Base-by-base conservation (phyloP, 2,888 invertebrate species). In the Geophilus truncorum region DNA sequence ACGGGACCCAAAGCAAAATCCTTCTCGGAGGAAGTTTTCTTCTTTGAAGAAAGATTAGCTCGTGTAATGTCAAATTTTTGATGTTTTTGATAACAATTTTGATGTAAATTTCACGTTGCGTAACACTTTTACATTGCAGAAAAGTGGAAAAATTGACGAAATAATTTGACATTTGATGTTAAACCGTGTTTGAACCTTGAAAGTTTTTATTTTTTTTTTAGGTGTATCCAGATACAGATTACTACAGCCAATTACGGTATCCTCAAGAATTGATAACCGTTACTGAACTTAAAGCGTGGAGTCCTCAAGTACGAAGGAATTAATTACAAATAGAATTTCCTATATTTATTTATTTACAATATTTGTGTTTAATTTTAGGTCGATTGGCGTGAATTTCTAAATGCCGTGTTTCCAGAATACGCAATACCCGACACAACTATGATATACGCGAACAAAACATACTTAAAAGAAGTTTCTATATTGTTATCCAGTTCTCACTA, bases 31-130 rank as follows among this genome's bases (percentile, higher is more conserved):
- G 89, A 90, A 83, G 88, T 90, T 82, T 90, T 89, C 83, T 87
- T 87, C 82, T 90, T 89, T 84, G 90, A 90, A 84, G 89, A 88
- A 84, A 85, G 90, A 32, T 87, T 90, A 10, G 90, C 90, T 0
- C 89, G 90, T 85, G 81, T 81, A 30, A n/a, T n/a, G n/a, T n/a
- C n/a, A n/a, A n/a, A n/a, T n/a, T n/a, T n/a, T n/a, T n/a, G n/a
- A n/a, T n/a, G n/a, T n/a, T n/a, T n/a, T n/a, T n/a, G n/a, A n/a
- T n/a, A n/a, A n/a, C n/a, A n/a, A n/a, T n/a, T n/a, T n/a, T n/a
- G n/a, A n/a, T n/a, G n/a, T n/a, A n/a, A n/a, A n/a, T n/a, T n/a
- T n/a, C n/a, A n/a, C n/a, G n/a, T n/a, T n/a, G n/a, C n/a, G n/a
- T n/a, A n/a, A n/a, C n/a, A n/a, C n/a, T n/a, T n/a, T n/a, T n/a